Evolutionary conservation across 2,888 invertebrate genomes (phyloP).

Genomic region (Tipula helvola): DNA sequence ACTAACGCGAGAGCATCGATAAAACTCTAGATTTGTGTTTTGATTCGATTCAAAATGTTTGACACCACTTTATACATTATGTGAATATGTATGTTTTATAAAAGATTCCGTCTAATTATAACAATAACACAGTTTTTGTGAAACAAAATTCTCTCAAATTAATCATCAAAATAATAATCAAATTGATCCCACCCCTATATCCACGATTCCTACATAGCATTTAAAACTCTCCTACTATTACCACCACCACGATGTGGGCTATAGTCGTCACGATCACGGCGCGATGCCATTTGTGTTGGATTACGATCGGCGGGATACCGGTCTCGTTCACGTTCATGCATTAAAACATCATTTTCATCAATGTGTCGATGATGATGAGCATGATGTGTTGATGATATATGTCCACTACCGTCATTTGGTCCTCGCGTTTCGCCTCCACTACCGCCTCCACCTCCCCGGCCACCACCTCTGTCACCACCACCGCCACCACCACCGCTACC

Average conservation of each 20-base stretch:
- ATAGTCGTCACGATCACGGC: conserved; percentile 36
- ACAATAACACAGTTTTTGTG: not conserved
- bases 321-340: conserved; percentile 22
- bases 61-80: not conserved
- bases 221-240: conserved; percentile 38
- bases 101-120: not conserved
- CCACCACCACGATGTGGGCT: conserved; percentile 38
- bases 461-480: conserved; percentile 16
- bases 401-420: conserved; percentile 8
- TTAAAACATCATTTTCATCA: conserved; percentile 30
- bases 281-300: conserved; percentile 22
- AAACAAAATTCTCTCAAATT: not conserved
- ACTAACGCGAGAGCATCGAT: not conserved
- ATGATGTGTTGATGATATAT: not conserved
- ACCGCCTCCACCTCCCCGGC: conserved; percentile 22
- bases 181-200: conserved; percentile 38
- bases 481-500: conserved; percentile 22
- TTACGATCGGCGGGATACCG: conserved; percentile 21
- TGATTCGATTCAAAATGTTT: not conserved
- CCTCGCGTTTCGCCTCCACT: conserved; percentile 5
- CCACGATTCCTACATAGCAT: conserved; percentile 40
- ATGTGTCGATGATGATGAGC: conserved; percentile 22
- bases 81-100: not conserved
- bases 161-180: conserved; percentile 22
- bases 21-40: not conserved